phyloP scores from a whole-genome alignment of 1,140 invertebrate species.

The Planococcus citri region DNA sequence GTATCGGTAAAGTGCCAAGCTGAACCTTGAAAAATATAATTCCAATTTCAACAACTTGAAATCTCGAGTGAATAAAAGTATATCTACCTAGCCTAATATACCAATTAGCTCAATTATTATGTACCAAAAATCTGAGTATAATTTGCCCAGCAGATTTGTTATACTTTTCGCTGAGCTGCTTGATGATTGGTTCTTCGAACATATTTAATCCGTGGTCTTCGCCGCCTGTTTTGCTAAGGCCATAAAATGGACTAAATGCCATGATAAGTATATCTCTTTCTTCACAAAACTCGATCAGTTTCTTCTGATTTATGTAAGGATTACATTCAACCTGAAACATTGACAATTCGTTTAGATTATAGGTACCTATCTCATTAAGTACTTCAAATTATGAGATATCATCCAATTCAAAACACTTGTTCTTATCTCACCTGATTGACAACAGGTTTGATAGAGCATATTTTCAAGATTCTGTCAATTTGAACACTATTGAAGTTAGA shows the following conservation, averaged over 20 bases:
- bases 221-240: slow-evolving; percentile 42
- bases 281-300: slow-evolving; percentile 58
- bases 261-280: slow-evolving; percentile 52
- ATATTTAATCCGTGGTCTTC: slow-evolving; percentile 45
- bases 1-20: slow-evolving; percentile 42
- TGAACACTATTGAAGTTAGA: slow-evolving; percentile 85
- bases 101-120: background rate
- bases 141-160: slow-evolving; percentile 57
- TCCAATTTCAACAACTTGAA: background rate
- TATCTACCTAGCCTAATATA: slow-evolving; percentile 19
- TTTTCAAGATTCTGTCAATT: slow-evolving; percentile 54
- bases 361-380: too few relatives aligned
- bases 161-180: slow-evolving; percentile 53
- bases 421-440: slow-evolving; percentile 62
- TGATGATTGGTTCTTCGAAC: slow-evolving; percentile 48
- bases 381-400: too few relatives aligned
- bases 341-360: too few relatives aligned
- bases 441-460: slow-evolving; percentile 57
- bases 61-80: background rate
- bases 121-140: slow-evolving; percentile 46
- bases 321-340: slow-evolving; percentile 63
- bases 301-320: slow-evolving; percentile 66
- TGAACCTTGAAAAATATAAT: slow-evolving; percentile 33
- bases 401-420: too few relatives aligned
- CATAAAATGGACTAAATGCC: slow-evolving; percentile 69